Evolutionary conservation across 2,888 invertebrate genomes (phyloP).

Genomic region (Thera obeliscata): DNA sequence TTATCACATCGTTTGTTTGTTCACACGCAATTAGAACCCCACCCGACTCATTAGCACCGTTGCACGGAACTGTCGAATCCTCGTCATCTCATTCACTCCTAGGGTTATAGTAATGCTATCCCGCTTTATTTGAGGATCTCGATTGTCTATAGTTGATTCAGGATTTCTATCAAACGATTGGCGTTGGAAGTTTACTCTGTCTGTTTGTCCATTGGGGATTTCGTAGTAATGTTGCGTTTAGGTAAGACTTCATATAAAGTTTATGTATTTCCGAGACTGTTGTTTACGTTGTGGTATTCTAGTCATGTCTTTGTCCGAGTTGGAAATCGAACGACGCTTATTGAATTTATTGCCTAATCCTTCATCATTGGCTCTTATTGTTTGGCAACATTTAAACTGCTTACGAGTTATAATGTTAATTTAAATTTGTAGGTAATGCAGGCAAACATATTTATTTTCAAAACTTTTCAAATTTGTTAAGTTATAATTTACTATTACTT

Average conservation of each 20-base stretch:
- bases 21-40: slow-evolving; percentile 80
- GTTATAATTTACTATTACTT: background rate
- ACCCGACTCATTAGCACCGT: slow-evolving; percentile 76
- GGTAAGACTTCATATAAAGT: slow-evolving; percentile 31
- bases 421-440: too few relatives aligned
- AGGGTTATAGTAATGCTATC: slow-evolving; percentile 45
- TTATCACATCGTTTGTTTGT: slow-evolving; percentile 76
- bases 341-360: background rate
- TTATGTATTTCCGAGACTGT: slow-evolving; percentile 15
- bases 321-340: background rate
- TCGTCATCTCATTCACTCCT: slow-evolving; percentile 55
- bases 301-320: slow-evolving; percentile 11
- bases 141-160: slow-evolving; percentile 67
- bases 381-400: background rate
- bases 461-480: too few relatives aligned
- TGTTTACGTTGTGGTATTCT: slow-evolving; percentile 29
- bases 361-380: background rate
- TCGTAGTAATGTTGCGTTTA: slow-evolving; percentile 45
- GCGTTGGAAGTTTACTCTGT: slow-evolving; percentile 65
- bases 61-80: slow-evolving; percentile 50
- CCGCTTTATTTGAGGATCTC: slow-evolving; percentile 63
- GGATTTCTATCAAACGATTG: slow-evolving; percentile 71
- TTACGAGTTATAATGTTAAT: background rate
- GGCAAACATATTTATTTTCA: too few relatives aligned
- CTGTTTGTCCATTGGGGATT: slow-evolving; percentile 56